Evolutionary conservation across 2,113 vertebrate genomes (phyloP), one percentile per base, ranked within the genome.

Genomic region (Lonchura striata): DNA sequence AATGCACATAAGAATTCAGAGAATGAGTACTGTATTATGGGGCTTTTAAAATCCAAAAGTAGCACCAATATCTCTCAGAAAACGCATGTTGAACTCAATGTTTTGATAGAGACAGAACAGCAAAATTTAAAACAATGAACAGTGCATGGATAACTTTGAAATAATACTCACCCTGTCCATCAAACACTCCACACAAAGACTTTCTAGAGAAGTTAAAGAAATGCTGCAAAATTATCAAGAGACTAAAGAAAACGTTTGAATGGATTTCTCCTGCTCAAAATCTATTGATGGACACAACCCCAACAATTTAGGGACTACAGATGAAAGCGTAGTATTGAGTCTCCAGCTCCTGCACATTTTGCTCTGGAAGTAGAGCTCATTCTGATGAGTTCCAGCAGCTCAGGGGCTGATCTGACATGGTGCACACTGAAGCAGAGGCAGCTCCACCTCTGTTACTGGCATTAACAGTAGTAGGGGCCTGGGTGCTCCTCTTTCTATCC

Each of bases 1-100:
- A 92, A 87, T 69, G 21, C 24, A 49, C 50, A 16, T n/a, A 94
- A 91, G 19, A 15, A 89, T 87, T 95, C 65, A 87, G 65, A 92
- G 88, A 87, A 81, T 4, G 7, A 65, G 28, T 68, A 57, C 31
- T 72, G 31, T 76, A 46, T 64, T 89, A 37, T 17, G 15, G 10
- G 6, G 25, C 30, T 91, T 94, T 94, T 87, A 65, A 85, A 92
- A 79, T 61, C 57, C 4, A 7, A 85, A 76, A 56, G 61, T 46
- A 91, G 53, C 49, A 56, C 28, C 69, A 87, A 49, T 37, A 25
- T 42, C 35, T 75, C 89, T 71, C 77, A 87, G 50, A 89, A 92
- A 89, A 87, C 54, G 42, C 18, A 60, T 72, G 41, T 65, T 87
- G 37, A 81, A 66, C 41, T 95, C 77, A 78, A 16, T 46, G 37